Evolutionary conservation across 2,113 vertebrate species (phyloP), one percentile per base, ranked within the genome.

Genomic region (Halichoeres trimaculatus): DNA sequence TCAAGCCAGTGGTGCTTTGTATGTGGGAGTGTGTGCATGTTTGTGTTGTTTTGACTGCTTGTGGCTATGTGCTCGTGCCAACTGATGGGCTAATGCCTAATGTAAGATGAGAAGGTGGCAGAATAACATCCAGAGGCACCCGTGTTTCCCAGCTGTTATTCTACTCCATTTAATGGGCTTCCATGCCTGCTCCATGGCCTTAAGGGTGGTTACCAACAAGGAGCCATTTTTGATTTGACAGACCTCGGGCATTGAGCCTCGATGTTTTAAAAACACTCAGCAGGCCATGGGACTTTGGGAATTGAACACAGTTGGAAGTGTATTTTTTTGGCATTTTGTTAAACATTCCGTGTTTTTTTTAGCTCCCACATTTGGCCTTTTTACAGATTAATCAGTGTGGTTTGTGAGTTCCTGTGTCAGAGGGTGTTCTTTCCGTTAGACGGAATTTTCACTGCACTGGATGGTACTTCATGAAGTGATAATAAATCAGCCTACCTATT

Each of bases 51-150:
- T 71, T 48, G 48, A 65, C 70, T 72, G 89, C 90, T 86, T 59
- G 59, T 68, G 70, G 83, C 65, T 50, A 72, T 71, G 47, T 56
- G 40, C 70, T 66, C 12, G n/a, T 81, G 76, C 86, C 84, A 84
- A 81, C 59, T 88, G 83, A 92, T 82, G 67, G 80, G 63, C 74
- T 75, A 56, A 77, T 76, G 61, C 79, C 84, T 90, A 84, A 90
- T 89, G 79, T 81, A 80, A 88, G 76, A 91, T 74, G 88, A 90
- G 85, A 86, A 73, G 75, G 83, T 86, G 83, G 74, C 75, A 84
- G 58, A 87, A 85, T 73, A 89, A 86, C 84, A 87, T 81, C 91
- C 86, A 86, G 58, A 72, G 84, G 88, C 80, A 54, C 65, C 50
- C 51, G 73, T 57, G 65, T 88, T 84, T 76, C 45, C 67, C 85